A percentile compares a stretch with the other conserved stretches of the same genome.
These are phyloP conservation scores for Syngnathoides biaculeatus DNA, from an alignment of 2,113 vertebrate species.

Conservation along the genomic window DNA sequence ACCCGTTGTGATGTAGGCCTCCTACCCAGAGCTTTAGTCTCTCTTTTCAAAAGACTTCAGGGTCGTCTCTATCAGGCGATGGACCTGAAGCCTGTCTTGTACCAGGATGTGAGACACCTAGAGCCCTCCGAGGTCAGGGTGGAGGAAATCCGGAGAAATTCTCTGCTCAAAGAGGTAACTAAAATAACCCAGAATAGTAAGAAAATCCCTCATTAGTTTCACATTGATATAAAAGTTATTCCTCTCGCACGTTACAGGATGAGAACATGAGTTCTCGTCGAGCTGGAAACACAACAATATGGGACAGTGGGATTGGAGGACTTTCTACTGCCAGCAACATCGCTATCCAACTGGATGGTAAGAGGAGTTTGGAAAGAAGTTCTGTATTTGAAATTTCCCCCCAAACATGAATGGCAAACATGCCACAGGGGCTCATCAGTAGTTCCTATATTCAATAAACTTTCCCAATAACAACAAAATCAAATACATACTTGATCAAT, in stretches of 20 bases:
- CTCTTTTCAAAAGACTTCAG: constrained; percentile 86
- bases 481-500: too few species aligned
- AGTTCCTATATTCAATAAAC: too few species aligned
- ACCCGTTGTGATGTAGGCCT: constrained; percentile 82
- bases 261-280: constrained; percentile 67
- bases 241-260: constrained; percentile 61
- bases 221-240: not conserved
- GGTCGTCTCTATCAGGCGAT: constrained; percentile 77
- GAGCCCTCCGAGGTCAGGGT: constrained; percentile 75
- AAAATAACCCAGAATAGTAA: too few species aligned
- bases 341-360: constrained; percentile 83
- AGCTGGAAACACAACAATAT: constrained; percentile 68
- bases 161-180: constrained; percentile 69
- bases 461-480: too few species aligned
- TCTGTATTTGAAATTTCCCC: not conserved
- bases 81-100: constrained; percentile 87
- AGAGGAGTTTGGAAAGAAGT: not conserved
- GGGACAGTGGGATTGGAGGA: constrained; percentile 91
- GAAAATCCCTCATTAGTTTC: not conserved
- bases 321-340: constrained; percentile 79
- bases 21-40: constrained; percentile 82
- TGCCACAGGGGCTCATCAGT: too few species aligned
- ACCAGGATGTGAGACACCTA: constrained; percentile 81
- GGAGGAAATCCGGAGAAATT: constrained; percentile 82
- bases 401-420: not conserved